phyloP scores from a whole-genome alignment of 2,797 vertebrate species.

The Notolepis coatsorum region DNA sequence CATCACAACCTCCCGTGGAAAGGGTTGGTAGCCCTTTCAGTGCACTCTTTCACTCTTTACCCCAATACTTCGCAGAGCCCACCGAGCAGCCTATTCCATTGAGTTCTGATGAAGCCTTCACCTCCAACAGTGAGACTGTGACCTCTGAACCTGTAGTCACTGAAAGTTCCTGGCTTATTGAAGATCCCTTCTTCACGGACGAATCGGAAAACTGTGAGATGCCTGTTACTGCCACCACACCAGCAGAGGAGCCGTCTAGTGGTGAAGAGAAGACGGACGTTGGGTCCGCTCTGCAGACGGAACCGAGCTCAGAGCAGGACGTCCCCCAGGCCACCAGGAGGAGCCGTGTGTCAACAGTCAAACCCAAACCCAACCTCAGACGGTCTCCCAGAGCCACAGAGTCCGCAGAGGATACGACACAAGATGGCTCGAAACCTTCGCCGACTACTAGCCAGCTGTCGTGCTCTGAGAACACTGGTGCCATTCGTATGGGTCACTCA shows the following conservation, averaged over 20 bases:
- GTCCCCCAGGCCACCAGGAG: not conserved
- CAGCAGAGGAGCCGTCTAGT: not conserved
- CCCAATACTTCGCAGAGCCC: too few species aligned
- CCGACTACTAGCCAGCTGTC: not conserved
- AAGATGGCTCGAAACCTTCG: not conserved
- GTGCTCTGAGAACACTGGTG: not conserved
- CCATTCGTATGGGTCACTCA: not conserved
- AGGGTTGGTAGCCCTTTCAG: too few species aligned
- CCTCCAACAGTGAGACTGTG: not conserved
- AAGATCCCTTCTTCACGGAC: not conserved
- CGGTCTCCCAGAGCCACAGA: not conserved
- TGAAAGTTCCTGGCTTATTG: not conserved
- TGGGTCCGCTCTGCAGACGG: not conserved
- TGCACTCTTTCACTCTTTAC: too few species aligned
- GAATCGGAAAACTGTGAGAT: not conserved
- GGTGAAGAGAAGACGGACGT: not conserved
- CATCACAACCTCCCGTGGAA: too few species aligned
- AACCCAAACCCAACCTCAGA: not conserved
- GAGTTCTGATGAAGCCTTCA: not conserved
- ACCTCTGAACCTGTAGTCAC: not conserved
- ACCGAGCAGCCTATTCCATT: not conserved
- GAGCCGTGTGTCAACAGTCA: not conserved
- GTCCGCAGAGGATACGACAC: not conserved
- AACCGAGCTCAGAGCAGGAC: not conserved
- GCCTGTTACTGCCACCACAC: not conserved